A percentile compares a stretch with the other conserved stretches of the same genome.
Conservation (phyloP, 2,797 vertebrate species). For the Propithecus deckenii region DNA sequence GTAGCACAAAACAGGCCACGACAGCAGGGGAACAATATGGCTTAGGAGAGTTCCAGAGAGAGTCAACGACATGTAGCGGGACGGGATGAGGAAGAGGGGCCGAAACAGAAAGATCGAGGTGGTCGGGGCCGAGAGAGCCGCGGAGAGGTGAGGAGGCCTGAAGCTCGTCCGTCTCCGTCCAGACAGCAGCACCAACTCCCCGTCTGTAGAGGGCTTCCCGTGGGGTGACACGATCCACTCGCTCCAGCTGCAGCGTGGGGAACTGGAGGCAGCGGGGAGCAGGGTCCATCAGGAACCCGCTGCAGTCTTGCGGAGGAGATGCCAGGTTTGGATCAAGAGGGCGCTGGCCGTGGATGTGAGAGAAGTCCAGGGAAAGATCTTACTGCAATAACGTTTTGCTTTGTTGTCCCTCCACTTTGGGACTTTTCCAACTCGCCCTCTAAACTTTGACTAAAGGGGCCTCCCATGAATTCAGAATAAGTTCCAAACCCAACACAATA, state of each 20-base stretch:
- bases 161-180: not conserved
- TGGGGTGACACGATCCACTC: not conserved
- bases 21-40: not conserved
- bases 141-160: not conserved
- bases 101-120: not conserved
- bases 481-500: not conserved
- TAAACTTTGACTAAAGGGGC: not conserved
- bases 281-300: not conserved
- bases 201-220: no score
- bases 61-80: not conserved
- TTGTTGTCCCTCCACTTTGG: not conserved
- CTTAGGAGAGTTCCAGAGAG: not conserved
- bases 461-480: not conserved
- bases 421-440: not conserved
- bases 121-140: no score
- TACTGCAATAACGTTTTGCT: no score
- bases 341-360: not conserved
- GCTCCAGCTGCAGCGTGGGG: accelerated
- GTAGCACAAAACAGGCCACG: not conserved
- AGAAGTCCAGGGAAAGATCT: not conserved
- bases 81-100: not conserved
- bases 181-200: not conserved
- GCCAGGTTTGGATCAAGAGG: not conserved
- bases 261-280: accelerated
- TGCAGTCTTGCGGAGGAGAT: accelerated